Evolutionary conservation across 2,888 invertebrate genomes (phyloP), one percentile per base, ranked within the genome.

Genomic region (Sminthurinus aureus): DNA sequence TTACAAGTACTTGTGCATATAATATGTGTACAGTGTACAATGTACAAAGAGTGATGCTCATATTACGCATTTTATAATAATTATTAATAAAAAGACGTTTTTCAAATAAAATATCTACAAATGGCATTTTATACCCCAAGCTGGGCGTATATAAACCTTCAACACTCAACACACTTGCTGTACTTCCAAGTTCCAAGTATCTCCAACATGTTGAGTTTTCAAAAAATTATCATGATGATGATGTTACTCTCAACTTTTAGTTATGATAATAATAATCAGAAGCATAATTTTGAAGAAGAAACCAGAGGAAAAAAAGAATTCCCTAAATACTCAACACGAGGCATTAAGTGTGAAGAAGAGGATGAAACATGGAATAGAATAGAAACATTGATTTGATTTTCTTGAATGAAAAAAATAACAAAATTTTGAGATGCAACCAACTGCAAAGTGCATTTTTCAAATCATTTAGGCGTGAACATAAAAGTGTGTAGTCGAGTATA

Each of bases 361-460:
- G 58, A 22, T 51, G n/a, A n/a, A 26, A 74, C 74, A 26, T 50
- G 50, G 38, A 74, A 20, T 11, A 20, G 38, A 74, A 20, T 11
- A 20, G 67, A 67, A 67, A n/a, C 11, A 11, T 67, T 67, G 9
- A n/a, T 20, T n/a, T 20, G 20, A 20, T 67, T 64, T 64, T 18
- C n/a, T 64, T 64, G 13, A 18, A 13, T 18, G 13, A 20, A 22
- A 67, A 67, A n/a, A 20, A 67, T 12, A 67, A 67, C 22, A 75
- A 50, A 51, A 9, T 38, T 50, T 22, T 18, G 38, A 74, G 75
- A 79, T 71, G 69, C 69, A 79, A 22, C 71, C 71, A 79, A 79
- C 71, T 79, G 79, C 79, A 79, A 69, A 79, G 26, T 79, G 52
- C 69, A 79, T 79, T 79, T 79, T 79, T 79, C 79, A 79, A 79